Percentiles rank a stretch among this genome's conserved stretches.
Evolutionary conservation across 1,140 invertebrate genomes (phyloP).

Genomic region (Drosophila nikananu): DNA sequence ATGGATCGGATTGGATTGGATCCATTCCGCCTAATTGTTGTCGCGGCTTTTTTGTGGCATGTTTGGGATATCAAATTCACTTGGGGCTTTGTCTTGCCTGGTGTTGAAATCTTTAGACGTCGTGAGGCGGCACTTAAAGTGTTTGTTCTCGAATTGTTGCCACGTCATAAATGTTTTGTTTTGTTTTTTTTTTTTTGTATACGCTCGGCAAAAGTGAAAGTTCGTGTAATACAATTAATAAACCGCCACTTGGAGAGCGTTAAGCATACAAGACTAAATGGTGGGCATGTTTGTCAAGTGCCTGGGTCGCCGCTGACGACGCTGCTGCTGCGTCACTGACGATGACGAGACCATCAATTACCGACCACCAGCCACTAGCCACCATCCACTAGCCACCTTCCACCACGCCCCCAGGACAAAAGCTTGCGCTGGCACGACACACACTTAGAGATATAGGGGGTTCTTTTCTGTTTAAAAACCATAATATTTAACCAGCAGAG

Average conservation of each 20-base stretch:
- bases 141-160: slow-evolving; percentile 60
- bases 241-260: slow-evolving; percentile 66
- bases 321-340: slow-evolving; percentile 36
- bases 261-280: slow-evolving; percentile 68
- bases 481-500: too few relatives aligned
- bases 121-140: slow-evolving; percentile 67
- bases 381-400: not conserved
- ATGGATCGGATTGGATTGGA: slow-evolving; percentile 21
- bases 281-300: slow-evolving; percentile 47
- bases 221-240: slow-evolving; percentile 78
- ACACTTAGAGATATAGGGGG: not conserved
- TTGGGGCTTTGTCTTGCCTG: slow-evolving; percentile 27
- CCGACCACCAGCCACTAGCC: slow-evolving; percentile 24
- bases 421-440: slow-evolving; percentile 25
- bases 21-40: slow-evolving; percentile 65
- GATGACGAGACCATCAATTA: slow-evolving; percentile 58
- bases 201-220: slow-evolving; percentile 67
- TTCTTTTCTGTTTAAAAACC: not conserved
- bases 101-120: slow-evolving; percentile 62
- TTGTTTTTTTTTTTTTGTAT: slow-evolving; percentile 16
- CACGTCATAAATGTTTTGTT: slow-evolving; percentile 66
- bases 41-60: slow-evolving; percentile 54
- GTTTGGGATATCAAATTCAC: slow-evolving; percentile 71
- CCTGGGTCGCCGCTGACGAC: slow-evolving; percentile 13
- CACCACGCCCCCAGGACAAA: slow-evolving; percentile 28